These are phyloP conservation scores for Cordylochernes scorpioides DNA, from an alignment of 2,888 invertebrate species.

Conservation along the genomic window DNA sequence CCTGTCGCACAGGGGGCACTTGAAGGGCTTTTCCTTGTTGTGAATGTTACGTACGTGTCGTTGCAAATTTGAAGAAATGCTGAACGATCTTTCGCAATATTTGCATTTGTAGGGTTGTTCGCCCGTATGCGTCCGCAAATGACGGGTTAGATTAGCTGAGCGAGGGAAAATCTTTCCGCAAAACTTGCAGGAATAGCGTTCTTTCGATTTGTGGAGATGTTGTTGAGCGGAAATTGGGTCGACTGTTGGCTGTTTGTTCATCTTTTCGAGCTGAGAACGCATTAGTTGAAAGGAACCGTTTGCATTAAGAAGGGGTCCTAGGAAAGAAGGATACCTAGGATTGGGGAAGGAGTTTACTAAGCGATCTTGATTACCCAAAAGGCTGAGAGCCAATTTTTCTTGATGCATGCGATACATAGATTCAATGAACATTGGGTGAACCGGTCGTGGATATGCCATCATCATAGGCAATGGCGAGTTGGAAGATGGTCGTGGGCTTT, in stretches of 20 bases:
- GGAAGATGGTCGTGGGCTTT: constrained; percentile 5
- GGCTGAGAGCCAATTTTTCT: constrained; percentile 32
- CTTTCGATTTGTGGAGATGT: constrained; percentile 35
- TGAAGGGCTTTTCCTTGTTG: constrained; percentile 87
- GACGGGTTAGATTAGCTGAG: constrained; percentile 85
- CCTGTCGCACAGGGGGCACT: constrained; percentile 74
- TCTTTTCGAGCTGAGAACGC: constrained; percentile 4
- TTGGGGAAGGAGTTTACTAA: constrained; percentile 15
- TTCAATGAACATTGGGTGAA: constrained; percentile 34
- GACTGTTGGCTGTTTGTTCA: constrained; percentile 2
- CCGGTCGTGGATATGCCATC: constrained; percentile 48
- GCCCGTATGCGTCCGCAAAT: constrained; percentile 88
- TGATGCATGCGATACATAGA: constrained; percentile 16
- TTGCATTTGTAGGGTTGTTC: constrained; percentile 95
- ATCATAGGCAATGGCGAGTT: constrained; percentile 24
- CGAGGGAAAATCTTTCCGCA: constrained; percentile 91
- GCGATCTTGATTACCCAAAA: constrained; percentile 3
- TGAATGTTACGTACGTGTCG: constrained; percentile 96
- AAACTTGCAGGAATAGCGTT: constrained; percentile 83
- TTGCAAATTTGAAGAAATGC: constrained; percentile 87
- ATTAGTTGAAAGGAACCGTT: constrained; percentile 4
- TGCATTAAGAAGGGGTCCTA: constrained; percentile 9
- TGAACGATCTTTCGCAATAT: constrained; percentile 89
- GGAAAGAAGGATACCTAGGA: constrained; percentile 13
- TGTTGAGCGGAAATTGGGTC: constrained; percentile 8